Evolutionary conservation across 2,113 vertebrate genomes (phyloP).

Genomic region (Patagioenas fasciata): DNA sequence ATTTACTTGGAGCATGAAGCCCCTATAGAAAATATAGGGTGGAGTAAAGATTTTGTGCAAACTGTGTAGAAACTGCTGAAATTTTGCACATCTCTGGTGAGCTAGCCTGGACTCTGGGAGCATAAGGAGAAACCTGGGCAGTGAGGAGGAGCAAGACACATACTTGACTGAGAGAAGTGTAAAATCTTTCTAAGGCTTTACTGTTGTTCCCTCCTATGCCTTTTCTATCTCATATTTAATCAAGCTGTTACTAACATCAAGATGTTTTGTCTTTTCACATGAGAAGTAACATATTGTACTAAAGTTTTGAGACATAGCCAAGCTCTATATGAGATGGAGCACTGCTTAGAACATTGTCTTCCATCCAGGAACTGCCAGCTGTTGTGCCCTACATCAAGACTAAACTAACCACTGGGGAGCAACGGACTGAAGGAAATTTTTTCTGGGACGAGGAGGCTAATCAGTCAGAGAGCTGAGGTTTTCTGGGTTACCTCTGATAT

Average conservation of each 20-base stretch:
- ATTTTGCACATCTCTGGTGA: neutral
- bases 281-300: neutral
- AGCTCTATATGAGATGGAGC: neutral
- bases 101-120: neutral
- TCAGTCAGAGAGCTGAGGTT: neutral
- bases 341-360: neutral
- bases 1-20: neutral
- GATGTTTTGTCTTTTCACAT: neutral
- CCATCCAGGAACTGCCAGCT: neutral
- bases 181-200: neutral
- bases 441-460: slow-evolving; percentile 11
- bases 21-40: neutral
- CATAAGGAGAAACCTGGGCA: neutral
- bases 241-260: neutral
- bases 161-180: neutral
- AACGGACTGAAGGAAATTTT: neutral
- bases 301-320: neutral
- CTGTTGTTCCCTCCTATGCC: neutral
- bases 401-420: neutral
- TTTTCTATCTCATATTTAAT: neutral
- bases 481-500: slow-evolving; percentile 48
- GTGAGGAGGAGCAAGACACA: neutral
- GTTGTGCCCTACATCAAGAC: neutral
- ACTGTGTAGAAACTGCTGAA: neutral
- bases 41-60: neutral